phyloP scores from a whole-genome alignment of 53 echinoderm and acorn worm species.

The Hippasteria phrygiana region DNA sequence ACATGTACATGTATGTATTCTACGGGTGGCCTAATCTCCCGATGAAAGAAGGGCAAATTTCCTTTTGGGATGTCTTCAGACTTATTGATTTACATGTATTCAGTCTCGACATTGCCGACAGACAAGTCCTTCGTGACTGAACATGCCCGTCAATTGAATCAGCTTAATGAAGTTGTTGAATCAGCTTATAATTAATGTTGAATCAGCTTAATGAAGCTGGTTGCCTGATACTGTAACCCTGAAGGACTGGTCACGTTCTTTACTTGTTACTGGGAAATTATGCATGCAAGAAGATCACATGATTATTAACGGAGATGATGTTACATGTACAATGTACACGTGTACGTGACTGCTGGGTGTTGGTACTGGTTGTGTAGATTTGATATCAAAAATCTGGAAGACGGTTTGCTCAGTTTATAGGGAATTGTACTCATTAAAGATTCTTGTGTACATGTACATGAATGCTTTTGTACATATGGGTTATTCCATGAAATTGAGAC shows the following conservation, averaged over 20 bases:
- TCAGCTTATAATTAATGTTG: no score
- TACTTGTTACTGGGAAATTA: background rate
- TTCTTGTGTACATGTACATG: no score
- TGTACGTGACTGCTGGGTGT: slow-evolving; percentile 29
- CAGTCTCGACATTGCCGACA: background rate
- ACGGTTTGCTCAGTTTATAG: no score
- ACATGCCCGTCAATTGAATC: slow-evolving; percentile 22
- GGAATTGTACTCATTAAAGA: no score
- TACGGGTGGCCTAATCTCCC: no score
- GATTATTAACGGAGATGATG: background rate
- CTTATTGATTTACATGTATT: background rate
- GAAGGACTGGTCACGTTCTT: slow-evolving; percentile 24
- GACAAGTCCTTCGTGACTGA: slow-evolving; percentile 32
- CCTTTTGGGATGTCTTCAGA: background rate
- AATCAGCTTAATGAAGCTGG: slow-evolving; percentile 36
- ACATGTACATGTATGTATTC: no score
- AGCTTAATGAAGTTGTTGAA: slow-evolving; percentile 25
- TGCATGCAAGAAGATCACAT: background rate
- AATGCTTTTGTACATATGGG: no score
- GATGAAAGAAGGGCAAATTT: background rate
- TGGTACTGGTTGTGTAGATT: background rate
- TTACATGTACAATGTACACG: no score
- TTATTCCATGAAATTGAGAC: no score
- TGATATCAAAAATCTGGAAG: background rate
- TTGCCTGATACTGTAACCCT: slow-evolving; percentile 7